Base-by-base conservation (phyloP, 1,140 invertebrate genomes). In the Brachionus calyciflorus region DNA sequence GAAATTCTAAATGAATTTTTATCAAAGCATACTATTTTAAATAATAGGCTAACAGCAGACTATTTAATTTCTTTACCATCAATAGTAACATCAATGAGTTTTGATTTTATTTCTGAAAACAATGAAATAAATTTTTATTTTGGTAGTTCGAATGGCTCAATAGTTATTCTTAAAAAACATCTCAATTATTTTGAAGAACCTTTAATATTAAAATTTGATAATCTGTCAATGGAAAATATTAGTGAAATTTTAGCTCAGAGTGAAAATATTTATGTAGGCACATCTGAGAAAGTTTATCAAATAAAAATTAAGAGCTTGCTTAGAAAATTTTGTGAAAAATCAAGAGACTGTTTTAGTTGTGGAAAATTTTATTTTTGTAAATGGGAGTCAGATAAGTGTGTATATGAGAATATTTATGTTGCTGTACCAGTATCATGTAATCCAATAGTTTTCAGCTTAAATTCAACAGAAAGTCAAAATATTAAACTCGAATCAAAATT, bases 1-100 rank as follows among this genome's bases (percentile, higher is more conserved):
- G 60, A 65, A 46, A 24, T 14, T 24, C 24, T 65, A 14, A 65
- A 44, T 12, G 40, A 65, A 44, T 65, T 65, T 41, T 65, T 65
- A 26, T 6, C 24, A 2, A 44, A 65, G 24, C 7, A 65, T 44
- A 65, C 60, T 24, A 65, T 65, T n/a, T 24, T 65, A 14, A 41
- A 44, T 9, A 65, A 44, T 14, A 5, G 30, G 14, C 2, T 44
- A 0, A 26, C n/a, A 44, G 40, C 37, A 4, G 12, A 19, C 24
- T 19, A 19, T 24, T 2, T 44, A 41, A 24, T 65, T 19, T 24
- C 41, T 24, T 12, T 65, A 10, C 19, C 33, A 10, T 19, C 24
- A 19, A 44, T 44, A 44, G 21, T 41, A 21, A 65, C 40, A 44
- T 65, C 9, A 9, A 24, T 65, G 5, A 65, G 19, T 24, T 44